Evolutionary conservation across 2,888 invertebrate species (phyloP), one percentile per base, ranked within the genome.

Genomic region (Ophion slaviceki): DNA sequence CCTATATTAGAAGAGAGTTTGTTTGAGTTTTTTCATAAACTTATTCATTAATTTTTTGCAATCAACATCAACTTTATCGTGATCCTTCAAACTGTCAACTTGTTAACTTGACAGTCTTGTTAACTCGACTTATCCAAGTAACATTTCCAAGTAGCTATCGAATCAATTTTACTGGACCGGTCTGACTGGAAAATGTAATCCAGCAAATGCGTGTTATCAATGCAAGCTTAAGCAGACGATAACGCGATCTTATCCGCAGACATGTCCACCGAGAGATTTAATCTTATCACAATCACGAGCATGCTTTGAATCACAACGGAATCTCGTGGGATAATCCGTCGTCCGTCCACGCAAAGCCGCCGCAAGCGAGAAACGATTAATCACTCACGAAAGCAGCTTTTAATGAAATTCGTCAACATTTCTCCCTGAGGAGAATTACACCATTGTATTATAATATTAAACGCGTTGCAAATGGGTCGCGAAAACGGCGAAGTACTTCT

Each of bases 351-450:
- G 5, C n/a, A 53, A n/a, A 5, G 36, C 53, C 20, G 2, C 24
- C 24, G 4, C 17, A 53, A 66, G 32, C 5, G 36, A 7, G 1
- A 57, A 77, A 20, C 17, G 14, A 79, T 70, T 62, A n/a, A 61
- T 79, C 70, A 62, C 61, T 11, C 5, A 11, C 2, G 17, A 70
- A 80, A 64, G 57, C 6, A 80, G 45, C 47, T 64, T 71, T 40
- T 24, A 64, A 72, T 53, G 17, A 61, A 78, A 78, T 61, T 40
- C 32, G 28, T 68, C 24, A 24, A 61, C 40, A 32, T 28, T 79
- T 24, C 70, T 62, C 0, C 53, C 47, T 32, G 24, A 24, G 5
- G 47, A 7, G 28, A 28, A 47, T 2, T 20, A 53, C 28, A 28
- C 47, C 2, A 47, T 32, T 24, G 40, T 75, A 14, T 47, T 5